Evolutionary conservation across 2,888 invertebrate species (phyloP), one percentile per base, ranked within the genome.

Genomic region (Sipha maydis): DNA sequence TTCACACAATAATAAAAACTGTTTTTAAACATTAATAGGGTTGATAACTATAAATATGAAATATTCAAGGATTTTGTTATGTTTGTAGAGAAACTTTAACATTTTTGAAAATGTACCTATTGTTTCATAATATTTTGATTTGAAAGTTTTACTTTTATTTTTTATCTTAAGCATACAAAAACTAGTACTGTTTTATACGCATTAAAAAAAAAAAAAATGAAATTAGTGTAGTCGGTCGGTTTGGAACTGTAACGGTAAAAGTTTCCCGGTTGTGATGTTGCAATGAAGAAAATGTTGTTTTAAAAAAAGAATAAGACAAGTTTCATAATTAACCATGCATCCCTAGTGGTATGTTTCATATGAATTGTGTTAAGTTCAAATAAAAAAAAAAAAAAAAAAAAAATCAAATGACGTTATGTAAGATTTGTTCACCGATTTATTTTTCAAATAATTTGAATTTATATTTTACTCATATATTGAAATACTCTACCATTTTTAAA

Each of bases 121-220:
- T 34, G 31, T 83, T 73, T 75, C 34, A 56, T 56, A 34, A 25
- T 83, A 83, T 73, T 83, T 73, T 56, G n/a, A 75, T 75, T 28
- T 61, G 11, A 75, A 75, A 84, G 73, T 84, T 84, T 84, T 38
- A 54, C 31, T 38, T 54, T 19, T 61, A 38, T n/a, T 54, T 38
- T 75, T n/a, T 75, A 54, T 71, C 34, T 71, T 38, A 61, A 14
- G 19, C 7, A 34, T 38, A n/a, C 21, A 25, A 75, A 34, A 56
- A 38, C 34, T 48, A 41, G 82, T 82, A 69, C n/a, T 28, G 38
- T 75, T 14, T 48, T 48, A 25, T 17, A 75, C 3, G 21, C n/a
- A n/a, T 75, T 75, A 38, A 41, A 54, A 84, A 85, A 77, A 61
- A 38, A 54, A 34, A 34, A 34, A 38, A 54, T 25, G 38, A 75